Percentiles rank a stretch among this genome's conserved stretches.
Evolutionary conservation across 1,140 invertebrate species (phyloP).

Genomic region (Drosophila obscura): DNA sequence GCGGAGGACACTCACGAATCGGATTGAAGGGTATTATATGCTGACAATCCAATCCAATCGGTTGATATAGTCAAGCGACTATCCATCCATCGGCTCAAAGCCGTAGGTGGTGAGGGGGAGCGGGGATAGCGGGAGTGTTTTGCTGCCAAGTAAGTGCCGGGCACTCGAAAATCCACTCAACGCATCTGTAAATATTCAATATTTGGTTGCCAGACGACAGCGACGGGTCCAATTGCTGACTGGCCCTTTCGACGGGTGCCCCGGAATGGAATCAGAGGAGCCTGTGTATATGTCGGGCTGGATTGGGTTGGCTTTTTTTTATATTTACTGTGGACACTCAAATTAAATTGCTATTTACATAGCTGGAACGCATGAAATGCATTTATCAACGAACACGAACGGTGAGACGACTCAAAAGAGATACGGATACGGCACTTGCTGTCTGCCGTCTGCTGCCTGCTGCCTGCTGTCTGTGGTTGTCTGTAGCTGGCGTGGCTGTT

Average conservation of each 20-base stretch:
- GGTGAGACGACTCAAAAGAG: constrained; percentile 28
- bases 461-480: constrained; percentile 50
- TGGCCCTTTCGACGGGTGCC: constrained; percentile 56
- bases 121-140: background rate
- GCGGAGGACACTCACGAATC: constrained; percentile 15
- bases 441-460: constrained; percentile 35
- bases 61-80: constrained; percentile 39
- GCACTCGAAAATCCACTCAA: constrained; percentile 79
- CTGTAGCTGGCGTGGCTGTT: constrained; percentile 16
- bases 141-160: constrained; percentile 48
- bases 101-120: constrained; percentile 12
- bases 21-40: constrained; percentile 27
- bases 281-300: background rate
- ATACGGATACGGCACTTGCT: constrained; percentile 62
- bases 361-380: constrained; percentile 82
- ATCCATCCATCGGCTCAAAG: background rate
- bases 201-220: constrained; percentile 65
- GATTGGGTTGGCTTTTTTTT: constrained; percentile 32
- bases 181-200: constrained; percentile 82
- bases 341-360: constrained; percentile 83
- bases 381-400: constrained; percentile 69
- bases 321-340: constrained; percentile 79
- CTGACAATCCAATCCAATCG: constrained; percentile 45
- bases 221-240: constrained; percentile 33
- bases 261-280: too few relatives aligned